These are phyloP conservation scores for Trachelipus rathkii DNA, from an alignment of 1,140 invertebrate genomes.

Conservation along the genomic window DNA sequence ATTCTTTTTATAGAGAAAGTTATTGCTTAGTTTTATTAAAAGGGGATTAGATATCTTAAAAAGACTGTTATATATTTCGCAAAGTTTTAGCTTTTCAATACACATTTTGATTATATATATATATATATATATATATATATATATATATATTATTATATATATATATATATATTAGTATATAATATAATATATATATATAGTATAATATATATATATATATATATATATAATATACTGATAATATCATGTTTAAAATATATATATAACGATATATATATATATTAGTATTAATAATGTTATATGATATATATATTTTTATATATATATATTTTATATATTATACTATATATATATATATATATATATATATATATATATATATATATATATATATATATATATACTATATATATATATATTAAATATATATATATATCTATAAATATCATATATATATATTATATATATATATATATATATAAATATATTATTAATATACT, in stretches of 20 bases:
- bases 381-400: slow-evolving; percentile 23
- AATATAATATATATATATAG: slow-evolving; percentile 24
- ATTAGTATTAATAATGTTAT: no score
- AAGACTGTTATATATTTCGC: no score
- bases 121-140: slow-evolving; percentile 29
- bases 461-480: no score
- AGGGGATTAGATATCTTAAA: no score
- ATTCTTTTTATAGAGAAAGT: no score
- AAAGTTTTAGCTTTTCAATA: no score
- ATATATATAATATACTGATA: slow-evolving; percentile 7
- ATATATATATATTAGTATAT: slow-evolving; percentile 25
- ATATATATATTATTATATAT: slow-evolving; percentile 23
- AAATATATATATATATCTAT: slow-evolving; percentile 14
- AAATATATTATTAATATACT: no score
- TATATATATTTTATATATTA: slow-evolving; percentile 16
- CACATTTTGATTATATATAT: not conserved
- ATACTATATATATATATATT: slow-evolving; percentile 7
- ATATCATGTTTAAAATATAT: slow-evolving; percentile 25
- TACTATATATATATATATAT: not conserved
- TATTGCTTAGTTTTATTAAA: no score
- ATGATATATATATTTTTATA: slow-evolving; percentile 18
- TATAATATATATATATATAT: slow-evolving; percentile 16
- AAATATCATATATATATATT: not conserved
- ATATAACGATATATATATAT: slow-evolving; percentile 24
- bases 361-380: slow-evolving; percentile 28